Evolutionary conservation across 2,797 vertebrate species (phyloP), one percentile per base, ranked within the genome.

Genomic region (Geotrypetes seraphini): DNA sequence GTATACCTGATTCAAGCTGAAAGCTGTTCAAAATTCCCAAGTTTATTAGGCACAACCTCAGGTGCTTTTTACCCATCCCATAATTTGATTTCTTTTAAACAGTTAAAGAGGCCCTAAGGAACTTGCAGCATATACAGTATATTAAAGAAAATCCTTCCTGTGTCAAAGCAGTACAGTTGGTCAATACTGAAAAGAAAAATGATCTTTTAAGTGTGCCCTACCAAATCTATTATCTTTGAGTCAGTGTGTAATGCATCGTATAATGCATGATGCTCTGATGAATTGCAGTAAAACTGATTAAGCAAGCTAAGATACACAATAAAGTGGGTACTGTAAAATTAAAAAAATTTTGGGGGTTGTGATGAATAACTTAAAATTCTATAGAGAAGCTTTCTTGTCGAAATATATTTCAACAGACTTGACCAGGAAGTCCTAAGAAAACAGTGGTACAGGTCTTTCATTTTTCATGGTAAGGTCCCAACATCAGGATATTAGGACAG

Each of bases 51-150:
- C 22, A 51, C 23, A 46, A 46, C 17, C n/a, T 19, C 5, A 33
- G 51, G 31, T 33, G 34, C 37, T 49, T 59, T 46, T 38, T 36
- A 30, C 41, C 31, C 38, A 31, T 61, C 56, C 28, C 34, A 63
- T 77, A n/a, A 71, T 69, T 47, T 57, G 71, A 76, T 75, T 69
- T 58, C 46, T 66, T 50, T 46, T 55, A 71, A 68, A 65, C 33
- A 43, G 34, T 49, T 62, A 46, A 61, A 53, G 60, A 60, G 22
- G 28, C 51, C 68, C 59, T 36, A 2, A 1, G 57, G 57, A 57
- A 53, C 57, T 61, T 43, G 40, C 25, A 56, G 60, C 47, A 62
- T 63, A 50, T 57, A 53, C 73, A 57, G 72, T 71, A 76, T n/a
- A n/a, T n/a, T n/a, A 77, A 58, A 50, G 63, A 66, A 71, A 71